Conservation (phyloP, 2,113 vertebrate species). For the Noctilio leporinus region DNA sequence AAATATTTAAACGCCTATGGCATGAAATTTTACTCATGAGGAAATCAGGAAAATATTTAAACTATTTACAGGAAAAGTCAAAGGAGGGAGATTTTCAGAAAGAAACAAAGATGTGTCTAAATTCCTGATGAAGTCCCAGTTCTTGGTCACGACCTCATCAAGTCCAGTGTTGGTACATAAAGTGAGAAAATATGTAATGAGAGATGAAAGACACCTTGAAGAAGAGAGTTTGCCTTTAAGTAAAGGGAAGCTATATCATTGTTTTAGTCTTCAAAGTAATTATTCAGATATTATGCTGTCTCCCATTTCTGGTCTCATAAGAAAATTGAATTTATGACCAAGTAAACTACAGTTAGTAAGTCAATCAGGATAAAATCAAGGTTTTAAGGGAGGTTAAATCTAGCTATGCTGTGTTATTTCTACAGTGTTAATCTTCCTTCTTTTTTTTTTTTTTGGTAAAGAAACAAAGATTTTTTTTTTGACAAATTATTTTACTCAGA, state of each 20-base stretch:
- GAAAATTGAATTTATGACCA: neutral
- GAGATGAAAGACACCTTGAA: neutral
- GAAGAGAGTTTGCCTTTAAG: neutral
- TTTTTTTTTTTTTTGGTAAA: too few species aligned
- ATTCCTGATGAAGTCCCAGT: neutral
- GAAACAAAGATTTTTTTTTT: neutral
- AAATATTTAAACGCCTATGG: neutral
- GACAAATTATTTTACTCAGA: neutral
- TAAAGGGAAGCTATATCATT: neutral
- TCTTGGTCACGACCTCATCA: neutral
- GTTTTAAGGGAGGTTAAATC: neutral
- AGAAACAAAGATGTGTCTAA: neutral
- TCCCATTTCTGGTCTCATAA: neutral
- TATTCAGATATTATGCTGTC: neutral
- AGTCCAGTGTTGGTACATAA: rapidly evolving
- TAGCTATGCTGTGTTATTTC: neutral
- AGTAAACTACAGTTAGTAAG: neutral
- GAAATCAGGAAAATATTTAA: neutral
- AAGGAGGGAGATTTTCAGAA: neutral
- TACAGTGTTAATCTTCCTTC: neutral
- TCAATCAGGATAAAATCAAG: neutral
- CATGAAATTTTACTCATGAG: neutral
- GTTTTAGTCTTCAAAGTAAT: neutral
- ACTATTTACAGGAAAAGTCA: neutral
- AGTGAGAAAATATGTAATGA: neutral